phyloP scores from a whole-genome alignment of 2,797 vertebrate genomes.

The Benthosema pterotum region DNA sequence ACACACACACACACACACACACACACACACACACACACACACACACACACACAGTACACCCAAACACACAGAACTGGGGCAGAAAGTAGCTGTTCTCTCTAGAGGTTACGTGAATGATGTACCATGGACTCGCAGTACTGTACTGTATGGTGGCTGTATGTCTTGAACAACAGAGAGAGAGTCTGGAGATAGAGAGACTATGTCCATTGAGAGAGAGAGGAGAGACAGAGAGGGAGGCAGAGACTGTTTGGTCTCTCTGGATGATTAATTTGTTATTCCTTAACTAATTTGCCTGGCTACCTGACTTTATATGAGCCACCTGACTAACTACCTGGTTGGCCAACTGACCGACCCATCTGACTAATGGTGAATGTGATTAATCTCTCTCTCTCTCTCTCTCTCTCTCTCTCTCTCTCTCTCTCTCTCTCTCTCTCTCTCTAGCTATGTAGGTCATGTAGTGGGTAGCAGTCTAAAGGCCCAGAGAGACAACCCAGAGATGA shows the following conservation, averaged over 20 bases:
- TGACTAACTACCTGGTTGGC: background rate
- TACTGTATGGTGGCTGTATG: too few relatives aligned
- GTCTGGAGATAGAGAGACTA: too few relatives aligned
- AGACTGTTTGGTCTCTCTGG: background rate
- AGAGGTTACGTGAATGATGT: slow-evolving; percentile 1
- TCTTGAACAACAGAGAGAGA: too few relatives aligned
- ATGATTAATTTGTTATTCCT: background rate
- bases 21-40: slow-evolving; percentile 15
- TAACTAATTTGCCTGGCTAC: background rate
- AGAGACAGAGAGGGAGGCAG: background rate
- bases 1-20: slow-evolving; percentile 14
- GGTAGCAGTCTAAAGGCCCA: slow-evolving; percentile 85
- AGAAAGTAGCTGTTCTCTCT: slow-evolving; percentile 20
- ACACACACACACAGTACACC: slow-evolving; percentile 4
- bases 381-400: slow-evolving; percentile 28
- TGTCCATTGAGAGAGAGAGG: background rate
- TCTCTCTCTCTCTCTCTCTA: slow-evolving; percentile 49
- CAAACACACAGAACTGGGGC: slow-evolving; percentile 37
- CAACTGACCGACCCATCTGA: slow-evolving; percentile 10
- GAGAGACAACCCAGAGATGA: slow-evolving; percentile 87
- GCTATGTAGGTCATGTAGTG: slow-evolving; percentile 85
- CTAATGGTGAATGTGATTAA: slow-evolving; percentile 1
- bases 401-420: slow-evolving; percentile 24
- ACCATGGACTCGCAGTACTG: background rate
- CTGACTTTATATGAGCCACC: background rate